Percentiles rank a stretch among this genome's conserved stretches.
phyloP scores from a whole-genome alignment of 2,888 invertebrate genomes.

The Limulus polyphemus region DNA sequence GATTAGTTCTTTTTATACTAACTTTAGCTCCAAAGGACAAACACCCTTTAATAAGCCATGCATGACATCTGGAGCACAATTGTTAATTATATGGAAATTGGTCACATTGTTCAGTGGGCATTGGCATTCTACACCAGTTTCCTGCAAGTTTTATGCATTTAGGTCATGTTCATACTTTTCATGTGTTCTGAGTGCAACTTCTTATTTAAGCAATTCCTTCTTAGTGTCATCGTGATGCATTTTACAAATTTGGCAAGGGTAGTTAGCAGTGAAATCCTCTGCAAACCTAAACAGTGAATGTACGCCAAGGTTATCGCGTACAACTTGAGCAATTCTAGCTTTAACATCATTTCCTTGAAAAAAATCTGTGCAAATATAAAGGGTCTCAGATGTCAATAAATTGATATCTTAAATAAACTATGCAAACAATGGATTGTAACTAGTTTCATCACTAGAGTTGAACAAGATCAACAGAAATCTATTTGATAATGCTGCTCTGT shows the following conservation, averaged over 20 bases:
- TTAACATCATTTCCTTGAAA: not conserved
- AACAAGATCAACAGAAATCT: not conserved
- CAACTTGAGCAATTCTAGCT: not conserved
- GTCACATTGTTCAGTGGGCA: not conserved
- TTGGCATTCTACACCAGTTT: not conserved
- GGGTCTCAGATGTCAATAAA: not conserved
- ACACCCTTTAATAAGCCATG: constrained; percentile 7
- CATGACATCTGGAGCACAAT: constrained; percentile 7
- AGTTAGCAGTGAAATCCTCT: not conserved
- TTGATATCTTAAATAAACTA: not conserved
- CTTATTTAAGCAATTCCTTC: too few species aligned
- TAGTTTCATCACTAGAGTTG: not conserved
- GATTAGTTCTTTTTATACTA: not conserved
- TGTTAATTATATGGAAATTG: not conserved
- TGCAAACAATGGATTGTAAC: not conserved
- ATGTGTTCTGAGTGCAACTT: too few species aligned
- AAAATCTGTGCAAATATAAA: not conserved
- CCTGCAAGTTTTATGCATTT: not conserved
- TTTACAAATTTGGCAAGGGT: not conserved
- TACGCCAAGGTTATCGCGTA: not conserved
- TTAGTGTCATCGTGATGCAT: not conserved
- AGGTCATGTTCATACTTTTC: not conserved
- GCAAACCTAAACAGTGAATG: not conserved
- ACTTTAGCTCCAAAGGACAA: constrained; percentile 4
- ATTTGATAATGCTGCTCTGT: constrained; percentile 3